Conservation (phyloP, 1,140 invertebrate genomes). For the Drosophila suzukii region DNA sequence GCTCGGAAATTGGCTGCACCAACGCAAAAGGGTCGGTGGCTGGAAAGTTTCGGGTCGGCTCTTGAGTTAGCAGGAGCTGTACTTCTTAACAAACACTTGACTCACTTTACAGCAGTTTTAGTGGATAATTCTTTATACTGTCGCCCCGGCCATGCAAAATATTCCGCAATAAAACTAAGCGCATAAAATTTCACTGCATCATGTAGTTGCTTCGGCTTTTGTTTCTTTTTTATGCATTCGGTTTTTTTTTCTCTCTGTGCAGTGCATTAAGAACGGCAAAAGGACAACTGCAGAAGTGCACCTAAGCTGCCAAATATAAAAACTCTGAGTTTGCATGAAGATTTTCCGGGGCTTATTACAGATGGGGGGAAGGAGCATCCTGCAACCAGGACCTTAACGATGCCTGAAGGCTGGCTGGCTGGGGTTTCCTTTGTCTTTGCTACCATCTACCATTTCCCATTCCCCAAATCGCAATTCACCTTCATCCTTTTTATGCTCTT, state of each 20-base stretch:
- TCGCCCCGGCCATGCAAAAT: constrained; percentile 43
- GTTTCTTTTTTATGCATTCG: constrained; percentile 20
- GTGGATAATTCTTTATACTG: constrained; percentile 55
- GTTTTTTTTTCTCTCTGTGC: constrained; percentile 26
- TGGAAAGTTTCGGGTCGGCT: constrained; percentile 1
- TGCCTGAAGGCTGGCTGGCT: constrained; percentile 25
- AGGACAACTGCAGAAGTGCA: constrained; percentile 73
- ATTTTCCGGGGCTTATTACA: constrained; percentile 58
- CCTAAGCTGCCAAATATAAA: constrained; percentile 69
- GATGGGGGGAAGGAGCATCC: constrained; percentile 2
- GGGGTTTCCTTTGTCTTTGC: constrained; percentile 16
- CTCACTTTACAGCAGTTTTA: constrained; percentile 55
- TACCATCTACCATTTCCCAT: background rate
- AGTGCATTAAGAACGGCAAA: constrained; percentile 60
- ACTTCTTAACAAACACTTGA: constrained; percentile 47
- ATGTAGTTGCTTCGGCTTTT: constrained; percentile 36
- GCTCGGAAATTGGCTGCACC: constrained; percentile 31
- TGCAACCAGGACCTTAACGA: constrained; percentile 59
- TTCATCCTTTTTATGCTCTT: constrained; percentile 76
- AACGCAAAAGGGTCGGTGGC: constrained; percentile 2
- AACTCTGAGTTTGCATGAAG: constrained; percentile 48
- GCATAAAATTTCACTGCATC: constrained; percentile 70
- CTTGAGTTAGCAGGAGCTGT: constrained; percentile 3
- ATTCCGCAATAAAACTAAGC: constrained; percentile 62
- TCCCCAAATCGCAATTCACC: constrained; percentile 52